phyloP scores from a whole-genome alignment of 2,113 vertebrate genomes.

The Gymnobelideus leadbeateri region DNA sequence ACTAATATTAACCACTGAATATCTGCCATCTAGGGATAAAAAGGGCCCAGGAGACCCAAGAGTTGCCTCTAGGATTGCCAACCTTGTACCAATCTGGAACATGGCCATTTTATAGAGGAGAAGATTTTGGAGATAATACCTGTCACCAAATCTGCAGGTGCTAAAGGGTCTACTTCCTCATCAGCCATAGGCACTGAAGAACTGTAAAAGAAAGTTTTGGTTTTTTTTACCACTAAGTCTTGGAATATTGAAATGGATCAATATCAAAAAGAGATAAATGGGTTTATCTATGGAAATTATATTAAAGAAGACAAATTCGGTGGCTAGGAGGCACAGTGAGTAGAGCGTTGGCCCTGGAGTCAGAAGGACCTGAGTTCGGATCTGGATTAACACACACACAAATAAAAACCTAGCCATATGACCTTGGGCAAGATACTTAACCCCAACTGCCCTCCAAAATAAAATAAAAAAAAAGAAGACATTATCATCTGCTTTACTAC shows the following conservation, averaged over 20 bases:
- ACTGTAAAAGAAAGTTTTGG: neutral
- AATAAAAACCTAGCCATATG: no score
- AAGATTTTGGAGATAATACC: neutral
- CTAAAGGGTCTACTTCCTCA: neutral
- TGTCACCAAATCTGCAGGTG: neutral
- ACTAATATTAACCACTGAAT: neutral
- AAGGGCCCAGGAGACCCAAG: neutral
- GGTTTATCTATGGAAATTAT: neutral
- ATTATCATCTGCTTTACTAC: neutral
- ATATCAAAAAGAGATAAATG: neutral
- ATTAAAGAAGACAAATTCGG: neutral
- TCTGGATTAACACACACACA: no score
- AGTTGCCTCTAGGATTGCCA: neutral
- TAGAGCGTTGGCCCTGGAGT: no score
- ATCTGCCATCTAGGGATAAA: neutral
- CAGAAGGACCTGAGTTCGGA: no score
- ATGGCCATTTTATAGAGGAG: neutral
- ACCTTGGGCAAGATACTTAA: no score
- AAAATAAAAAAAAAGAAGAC: no score
- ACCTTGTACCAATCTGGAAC: neutral
- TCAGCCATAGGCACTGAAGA: neutral
- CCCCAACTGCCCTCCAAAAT: no score
- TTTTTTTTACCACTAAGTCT: neutral
- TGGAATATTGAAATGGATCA: neutral
- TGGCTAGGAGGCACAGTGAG: no score